A percentile compares a stretch with the other conserved stretches of the same genome.
phyloP scores from a whole-genome alignment of 2,888 invertebrate genomes.

The Apantesis nais region DNA sequence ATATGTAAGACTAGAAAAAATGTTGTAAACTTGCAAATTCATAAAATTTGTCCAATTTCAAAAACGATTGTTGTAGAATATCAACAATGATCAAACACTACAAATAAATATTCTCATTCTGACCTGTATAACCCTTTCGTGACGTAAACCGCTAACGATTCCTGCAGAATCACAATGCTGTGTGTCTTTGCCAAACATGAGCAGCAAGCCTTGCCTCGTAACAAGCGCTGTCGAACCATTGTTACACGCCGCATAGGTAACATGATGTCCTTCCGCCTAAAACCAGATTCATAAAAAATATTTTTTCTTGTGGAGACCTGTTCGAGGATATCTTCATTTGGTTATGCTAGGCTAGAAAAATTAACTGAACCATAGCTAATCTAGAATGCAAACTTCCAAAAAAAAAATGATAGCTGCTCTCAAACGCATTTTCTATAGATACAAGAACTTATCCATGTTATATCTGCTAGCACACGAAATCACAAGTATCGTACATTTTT shows the following conservation, averaged over 20 bases:
- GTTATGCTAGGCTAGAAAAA: too few species aligned
- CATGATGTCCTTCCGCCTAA: slow-evolving; percentile 90
- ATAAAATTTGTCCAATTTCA: too few species aligned
- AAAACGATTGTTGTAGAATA: too few species aligned
- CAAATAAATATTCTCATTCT: not conserved
- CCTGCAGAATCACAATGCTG: slow-evolving; percentile 92
- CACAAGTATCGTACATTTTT: too few species aligned
- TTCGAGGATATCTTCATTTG: not conserved
- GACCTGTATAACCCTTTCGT: slow-evolving; percentile 88
- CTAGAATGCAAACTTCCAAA: too few species aligned
- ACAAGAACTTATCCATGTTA: too few species aligned
- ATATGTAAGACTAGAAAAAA: too few species aligned
- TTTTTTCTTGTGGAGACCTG: not conserved
- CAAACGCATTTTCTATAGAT: too few species aligned
- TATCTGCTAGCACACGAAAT: not conserved
- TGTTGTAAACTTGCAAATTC: too few species aligned
- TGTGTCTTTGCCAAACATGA: slow-evolving; percentile 98
- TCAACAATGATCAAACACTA: too few species aligned
- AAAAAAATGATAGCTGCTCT: too few species aligned
- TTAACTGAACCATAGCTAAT: too few species aligned
- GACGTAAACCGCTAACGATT: slow-evolving; percentile 90
- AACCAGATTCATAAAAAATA: not conserved
- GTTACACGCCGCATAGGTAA: slow-evolving; percentile 95
- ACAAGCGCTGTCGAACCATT: slow-evolving; percentile 97
- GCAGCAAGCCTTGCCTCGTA: slow-evolving; percentile 94